phyloP scores from a whole-genome alignment of 2,888 invertebrate genomes.

The Drepanosiphum platanoidis region DNA sequence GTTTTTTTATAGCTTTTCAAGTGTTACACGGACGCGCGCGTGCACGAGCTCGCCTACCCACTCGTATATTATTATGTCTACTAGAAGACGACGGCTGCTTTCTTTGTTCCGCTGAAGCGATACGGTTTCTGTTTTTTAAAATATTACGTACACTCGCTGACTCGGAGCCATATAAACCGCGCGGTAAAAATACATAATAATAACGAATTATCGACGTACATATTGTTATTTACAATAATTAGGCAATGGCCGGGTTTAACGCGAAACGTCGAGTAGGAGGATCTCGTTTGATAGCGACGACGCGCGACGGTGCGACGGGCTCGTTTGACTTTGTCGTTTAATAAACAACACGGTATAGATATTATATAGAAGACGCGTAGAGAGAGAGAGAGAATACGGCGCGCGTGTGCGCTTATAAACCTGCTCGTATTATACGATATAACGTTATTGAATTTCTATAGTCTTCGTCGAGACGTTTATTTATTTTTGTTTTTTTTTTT shows the following conservation, averaged over 20 bases:
- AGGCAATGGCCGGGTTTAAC: background rate
- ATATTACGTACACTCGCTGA: background rate
- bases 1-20: slow-evolving; percentile 1
- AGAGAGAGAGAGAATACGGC: background rate
- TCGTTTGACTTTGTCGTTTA: background rate
- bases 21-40: background rate
- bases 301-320: no score
- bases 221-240: background rate
- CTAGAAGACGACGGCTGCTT: background rate
- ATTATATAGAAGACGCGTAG: background rate
- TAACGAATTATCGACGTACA: background rate
- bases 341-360: background rate
- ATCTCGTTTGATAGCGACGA: no score
- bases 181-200: background rate
- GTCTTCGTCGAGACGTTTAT: background rate
- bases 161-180: background rate
- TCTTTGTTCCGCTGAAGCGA: background rate
- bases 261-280: background rate
- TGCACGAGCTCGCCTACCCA: background rate
- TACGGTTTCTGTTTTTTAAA: background rate
- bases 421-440: no score
- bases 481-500: background rate
- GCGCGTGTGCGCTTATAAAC: background rate
- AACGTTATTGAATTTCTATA: background rate
- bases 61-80: background rate